Conservation (phyloP, 2,797 vertebrate genomes). For the Clarias platycephalus region DNA sequence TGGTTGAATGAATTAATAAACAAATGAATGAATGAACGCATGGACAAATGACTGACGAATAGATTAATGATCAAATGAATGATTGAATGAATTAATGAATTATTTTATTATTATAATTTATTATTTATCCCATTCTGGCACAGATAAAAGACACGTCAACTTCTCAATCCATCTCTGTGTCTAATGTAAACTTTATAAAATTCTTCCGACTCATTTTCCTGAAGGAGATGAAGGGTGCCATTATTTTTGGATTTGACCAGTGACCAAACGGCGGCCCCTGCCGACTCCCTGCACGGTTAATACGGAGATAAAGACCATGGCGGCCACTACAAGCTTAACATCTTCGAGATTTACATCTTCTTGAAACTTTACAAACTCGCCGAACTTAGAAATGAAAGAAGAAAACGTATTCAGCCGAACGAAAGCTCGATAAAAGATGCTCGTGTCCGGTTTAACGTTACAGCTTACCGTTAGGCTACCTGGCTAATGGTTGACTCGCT, state of each 20-base stretch:
- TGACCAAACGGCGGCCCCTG: constrained; percentile 36
- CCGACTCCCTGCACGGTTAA: neutral
- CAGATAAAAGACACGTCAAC: neutral
- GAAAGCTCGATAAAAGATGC: neutral
- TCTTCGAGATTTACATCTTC: neutral
- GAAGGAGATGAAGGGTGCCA: neutral
- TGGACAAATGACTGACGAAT: too few species aligned
- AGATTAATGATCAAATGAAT: too few species aligned
- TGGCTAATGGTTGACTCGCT: neutral
- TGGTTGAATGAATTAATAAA: neutral
- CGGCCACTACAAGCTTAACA: neutral
- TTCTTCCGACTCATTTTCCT: neutral
- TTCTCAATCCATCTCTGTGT: neutral
- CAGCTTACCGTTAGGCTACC: neutral
- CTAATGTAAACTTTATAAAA: neutral
- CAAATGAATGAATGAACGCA: too few species aligned
- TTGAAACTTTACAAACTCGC: neutral
- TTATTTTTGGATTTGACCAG: neutral
- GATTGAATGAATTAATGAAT: too few species aligned
- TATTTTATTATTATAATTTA: too few species aligned
- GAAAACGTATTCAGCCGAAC: neutral
- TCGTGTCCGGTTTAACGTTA: neutral
- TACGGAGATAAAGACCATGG: neutral
- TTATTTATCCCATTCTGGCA: neutral
- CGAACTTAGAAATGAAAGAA: too few species aligned